Percentiles rank a stretch among this genome's conserved stretches.
phyloP scores from a whole-genome alignment of 1,140 invertebrate species.

The Pachypeltis micranthus region DNA sequence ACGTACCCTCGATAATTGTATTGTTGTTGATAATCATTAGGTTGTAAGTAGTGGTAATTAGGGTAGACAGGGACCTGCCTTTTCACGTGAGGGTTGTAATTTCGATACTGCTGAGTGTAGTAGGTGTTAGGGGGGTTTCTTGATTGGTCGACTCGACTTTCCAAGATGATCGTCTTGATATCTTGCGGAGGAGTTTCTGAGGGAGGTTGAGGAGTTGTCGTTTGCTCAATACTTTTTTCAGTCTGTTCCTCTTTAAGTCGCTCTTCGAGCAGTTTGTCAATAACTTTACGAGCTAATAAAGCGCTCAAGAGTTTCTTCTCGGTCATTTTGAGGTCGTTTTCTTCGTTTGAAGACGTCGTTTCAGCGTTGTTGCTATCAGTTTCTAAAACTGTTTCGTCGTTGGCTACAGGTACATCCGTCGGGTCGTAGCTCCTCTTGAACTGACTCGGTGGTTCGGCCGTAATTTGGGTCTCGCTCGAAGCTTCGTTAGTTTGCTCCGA shows the following conservation, averaged over 20 bases:
- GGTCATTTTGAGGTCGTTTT: too few species aligned
- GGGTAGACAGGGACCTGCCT: background rate
- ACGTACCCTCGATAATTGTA: too few species aligned
- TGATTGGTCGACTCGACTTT: background rate
- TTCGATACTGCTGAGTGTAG: background rate
- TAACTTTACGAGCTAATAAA: background rate
- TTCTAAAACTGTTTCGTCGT: background rate
- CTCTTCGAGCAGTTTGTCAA: background rate
- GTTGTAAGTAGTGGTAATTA: background rate
- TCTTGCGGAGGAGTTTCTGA: background rate
- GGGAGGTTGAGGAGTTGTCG: background rate
- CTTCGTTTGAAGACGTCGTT: background rate
- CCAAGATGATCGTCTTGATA: background rate
- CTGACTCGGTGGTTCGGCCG: background rate
- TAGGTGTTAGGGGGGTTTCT: background rate
- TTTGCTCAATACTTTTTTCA: background rate
- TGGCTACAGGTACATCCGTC: background rate
- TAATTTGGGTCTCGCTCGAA: background rate
- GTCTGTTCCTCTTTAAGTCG: background rate
- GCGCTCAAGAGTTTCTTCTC: background rate
- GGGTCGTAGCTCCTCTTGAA: background rate
- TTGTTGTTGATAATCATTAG: background rate
- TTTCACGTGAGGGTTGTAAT: constrained; percentile 2
- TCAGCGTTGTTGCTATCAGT: background rate
- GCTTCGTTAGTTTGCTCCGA: background rate